Conservation (phyloP, 2,888 invertebrate genomes). For the Lycophotia porphyrea region DNA sequence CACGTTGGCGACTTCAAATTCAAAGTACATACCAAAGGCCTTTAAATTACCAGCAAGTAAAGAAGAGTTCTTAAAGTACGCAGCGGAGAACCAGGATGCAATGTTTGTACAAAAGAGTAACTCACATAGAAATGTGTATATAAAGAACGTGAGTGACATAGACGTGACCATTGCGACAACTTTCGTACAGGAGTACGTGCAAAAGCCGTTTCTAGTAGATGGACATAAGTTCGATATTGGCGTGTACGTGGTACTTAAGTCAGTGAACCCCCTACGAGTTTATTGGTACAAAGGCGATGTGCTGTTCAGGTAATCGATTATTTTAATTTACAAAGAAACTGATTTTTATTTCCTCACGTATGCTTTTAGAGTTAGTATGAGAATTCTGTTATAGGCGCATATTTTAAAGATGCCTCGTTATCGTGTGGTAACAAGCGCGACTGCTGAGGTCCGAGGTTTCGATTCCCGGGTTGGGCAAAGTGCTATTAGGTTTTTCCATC, state of each 20-base stretch:
- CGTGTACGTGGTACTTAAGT: conserved; percentile 97
- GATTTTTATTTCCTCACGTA: background rate
- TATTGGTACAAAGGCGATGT: conserved; percentile 97
- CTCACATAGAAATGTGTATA: conserved; percentile 96
- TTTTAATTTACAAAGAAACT: conserved; percentile 7
- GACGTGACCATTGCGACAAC: conserved; percentile 93
- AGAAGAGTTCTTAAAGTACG: conserved; percentile 92
- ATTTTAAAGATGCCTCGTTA: too few relatives aligned
- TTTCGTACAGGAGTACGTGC: conserved; percentile 97
- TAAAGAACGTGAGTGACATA: conserved; percentile 93
- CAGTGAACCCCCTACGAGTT: conserved; percentile 96
- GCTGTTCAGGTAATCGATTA: conserved; percentile 92
- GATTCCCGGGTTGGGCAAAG: too few relatives aligned
- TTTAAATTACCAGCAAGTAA: conserved; percentile 96
- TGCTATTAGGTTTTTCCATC: too few relatives aligned
- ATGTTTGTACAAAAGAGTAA: conserved; percentile 98
- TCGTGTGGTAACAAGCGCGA: too few relatives aligned
- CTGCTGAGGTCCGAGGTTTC: too few relatives aligned
- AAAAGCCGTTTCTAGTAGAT: conserved; percentile 96
- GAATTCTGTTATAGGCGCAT: background rate
- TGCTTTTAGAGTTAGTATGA: background rate
- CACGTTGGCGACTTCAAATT: conserved; percentile 94
- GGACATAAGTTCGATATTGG: conserved; percentile 99
- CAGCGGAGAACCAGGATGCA: conserved; percentile 91
- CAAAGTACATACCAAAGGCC: conserved; percentile 95